Conservation (phyloP, 2,888 invertebrate species). For the Trissonchulus sp. region DNA sequence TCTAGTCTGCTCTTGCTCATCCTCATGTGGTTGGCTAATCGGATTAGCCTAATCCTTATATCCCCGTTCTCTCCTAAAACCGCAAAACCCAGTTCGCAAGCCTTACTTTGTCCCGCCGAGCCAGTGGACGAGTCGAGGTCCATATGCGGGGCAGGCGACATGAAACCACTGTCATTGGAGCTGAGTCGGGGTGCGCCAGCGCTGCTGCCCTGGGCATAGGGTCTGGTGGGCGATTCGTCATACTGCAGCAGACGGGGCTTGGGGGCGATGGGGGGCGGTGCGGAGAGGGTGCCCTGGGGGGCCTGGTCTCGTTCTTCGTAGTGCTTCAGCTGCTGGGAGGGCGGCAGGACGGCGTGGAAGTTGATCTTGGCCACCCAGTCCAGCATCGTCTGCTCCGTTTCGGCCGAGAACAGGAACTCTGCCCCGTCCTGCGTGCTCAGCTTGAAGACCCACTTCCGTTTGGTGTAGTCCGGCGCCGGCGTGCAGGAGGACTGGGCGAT, state of each 20-base stretch:
- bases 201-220: background rate
- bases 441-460: conserved; percentile 80
- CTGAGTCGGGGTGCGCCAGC: background rate
- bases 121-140: no score
- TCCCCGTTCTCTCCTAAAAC: no score
- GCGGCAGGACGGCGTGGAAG: conserved; percentile 84
- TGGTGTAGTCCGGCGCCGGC: conserved; percentile 85
- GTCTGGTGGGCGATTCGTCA: background rate
- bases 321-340: conserved; percentile 76
- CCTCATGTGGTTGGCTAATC: no score
- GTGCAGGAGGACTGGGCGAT: conserved; percentile 69
- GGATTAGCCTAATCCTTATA: no score
- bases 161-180: conserved; percentile 24
- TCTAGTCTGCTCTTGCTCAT: no score
- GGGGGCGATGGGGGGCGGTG: background rate
- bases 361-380: conserved; percentile 65
- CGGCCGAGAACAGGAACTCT: conserved; percentile 78
- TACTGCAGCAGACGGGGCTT: background rate
- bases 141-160: conserved; percentile 24
- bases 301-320: conserved; percentile 60
- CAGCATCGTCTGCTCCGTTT: conserved; percentile 57
- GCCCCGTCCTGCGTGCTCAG: conserved; percentile 73
- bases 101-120: no score
- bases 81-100: no score
- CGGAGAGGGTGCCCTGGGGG: background rate